A percentile compares a stretch with the other conserved stretches of the same genome.
phyloP scores from a whole-genome alignment of 1,140 invertebrate species.

The Hylyphantes graminicola region DNA sequence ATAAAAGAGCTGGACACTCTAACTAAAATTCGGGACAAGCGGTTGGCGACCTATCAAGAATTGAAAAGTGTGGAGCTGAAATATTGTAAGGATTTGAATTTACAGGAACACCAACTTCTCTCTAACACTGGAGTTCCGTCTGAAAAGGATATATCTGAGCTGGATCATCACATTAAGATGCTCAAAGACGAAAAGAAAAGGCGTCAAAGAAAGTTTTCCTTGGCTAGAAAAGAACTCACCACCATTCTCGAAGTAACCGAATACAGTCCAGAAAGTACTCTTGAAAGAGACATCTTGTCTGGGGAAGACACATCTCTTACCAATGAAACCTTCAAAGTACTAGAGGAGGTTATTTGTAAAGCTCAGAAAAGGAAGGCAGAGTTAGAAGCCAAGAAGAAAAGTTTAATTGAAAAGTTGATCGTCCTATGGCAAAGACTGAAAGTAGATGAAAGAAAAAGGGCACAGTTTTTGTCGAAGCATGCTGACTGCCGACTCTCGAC shows the following conservation, averaged over 20 bases:
- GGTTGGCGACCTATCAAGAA: constrained; percentile 24
- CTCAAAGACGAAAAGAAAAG: constrained; percentile 30
- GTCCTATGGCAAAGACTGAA: constrained; percentile 76
- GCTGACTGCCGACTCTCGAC: constrained; percentile 70
- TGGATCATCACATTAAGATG: constrained; percentile 41
- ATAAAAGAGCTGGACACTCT: constrained; percentile 21
- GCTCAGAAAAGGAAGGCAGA: constrained; percentile 42
- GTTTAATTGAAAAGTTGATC: constrained; percentile 70
- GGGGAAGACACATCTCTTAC: constrained; percentile 24
- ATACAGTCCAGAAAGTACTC: constrained; percentile 45
- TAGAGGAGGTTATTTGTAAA: constrained; percentile 34
- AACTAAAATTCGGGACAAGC: constrained; percentile 25
- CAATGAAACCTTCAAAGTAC: constrained; percentile 38
- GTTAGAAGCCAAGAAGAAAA: constrained; percentile 7
- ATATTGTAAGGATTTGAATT: constrained; percentile 13
- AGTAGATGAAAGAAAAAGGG: constrained; percentile 70
- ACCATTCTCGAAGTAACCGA: constrained; percentile 53
- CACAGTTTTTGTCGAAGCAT: constrained; percentile 71
- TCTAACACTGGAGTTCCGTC: constrained; percentile 31
- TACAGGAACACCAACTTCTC: not conserved
- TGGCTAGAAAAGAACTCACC: constrained; percentile 37
- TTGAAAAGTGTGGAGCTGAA: constrained; percentile 22
- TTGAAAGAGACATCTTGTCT: constrained; percentile 51
- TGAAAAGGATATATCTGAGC: constrained; percentile 32
- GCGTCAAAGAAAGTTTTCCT: constrained; percentile 14